Conservation (phyloP, 1,140 invertebrate species). For the Augochlora pura region DNA sequence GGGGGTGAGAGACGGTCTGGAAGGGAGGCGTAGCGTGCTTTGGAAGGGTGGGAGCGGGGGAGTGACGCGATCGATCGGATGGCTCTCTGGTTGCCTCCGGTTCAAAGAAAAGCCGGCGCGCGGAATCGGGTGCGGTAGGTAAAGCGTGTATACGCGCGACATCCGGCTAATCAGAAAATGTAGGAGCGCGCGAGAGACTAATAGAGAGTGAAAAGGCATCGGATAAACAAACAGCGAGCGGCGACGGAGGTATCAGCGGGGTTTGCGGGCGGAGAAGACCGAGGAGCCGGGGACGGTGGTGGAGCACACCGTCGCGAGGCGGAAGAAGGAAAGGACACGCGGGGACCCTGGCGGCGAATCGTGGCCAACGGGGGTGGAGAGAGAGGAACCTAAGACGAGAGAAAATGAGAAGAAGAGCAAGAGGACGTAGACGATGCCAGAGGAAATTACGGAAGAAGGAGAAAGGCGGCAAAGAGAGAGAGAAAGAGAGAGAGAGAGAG, state of each 20-base stretch:
- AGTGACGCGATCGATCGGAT: constrained; percentile 66
- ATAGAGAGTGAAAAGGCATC: constrained; percentile 81
- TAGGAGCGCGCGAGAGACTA: constrained; percentile 78
- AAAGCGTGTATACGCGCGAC: constrained; percentile 75
- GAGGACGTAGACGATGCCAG: neutral
- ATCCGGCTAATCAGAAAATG: constrained; percentile 81
- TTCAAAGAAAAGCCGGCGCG: constrained; percentile 68
- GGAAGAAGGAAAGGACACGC: too few relatives aligned
- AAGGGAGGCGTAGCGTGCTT: constrained; percentile 19
- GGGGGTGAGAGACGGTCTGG: constrained; percentile 4
- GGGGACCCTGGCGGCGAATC: neutral
- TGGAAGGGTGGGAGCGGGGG: constrained; percentile 37
- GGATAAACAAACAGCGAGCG: constrained; percentile 78
- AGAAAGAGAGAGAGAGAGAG: constrained; percentile 21
- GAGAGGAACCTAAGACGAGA: constrained; percentile 13
- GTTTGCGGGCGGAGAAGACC: neutral
- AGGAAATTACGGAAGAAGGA: constrained; percentile 19
- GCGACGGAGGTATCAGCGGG: constrained; percentile 21
- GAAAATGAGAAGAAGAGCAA: neutral
- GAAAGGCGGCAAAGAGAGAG: constrained; percentile 13
- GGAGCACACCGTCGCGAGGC: constrained; percentile 27
- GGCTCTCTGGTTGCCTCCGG: constrained; percentile 65
- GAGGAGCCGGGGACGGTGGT: constrained; percentile 27
- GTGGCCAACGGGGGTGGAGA: constrained; percentile 4
- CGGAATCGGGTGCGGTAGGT: constrained; percentile 67